Percentiles rank a stretch among this genome's conserved stretches.
Conservation (phyloP, 2,113 vertebrate genomes). For the Benitochromis conjunctus region DNA sequence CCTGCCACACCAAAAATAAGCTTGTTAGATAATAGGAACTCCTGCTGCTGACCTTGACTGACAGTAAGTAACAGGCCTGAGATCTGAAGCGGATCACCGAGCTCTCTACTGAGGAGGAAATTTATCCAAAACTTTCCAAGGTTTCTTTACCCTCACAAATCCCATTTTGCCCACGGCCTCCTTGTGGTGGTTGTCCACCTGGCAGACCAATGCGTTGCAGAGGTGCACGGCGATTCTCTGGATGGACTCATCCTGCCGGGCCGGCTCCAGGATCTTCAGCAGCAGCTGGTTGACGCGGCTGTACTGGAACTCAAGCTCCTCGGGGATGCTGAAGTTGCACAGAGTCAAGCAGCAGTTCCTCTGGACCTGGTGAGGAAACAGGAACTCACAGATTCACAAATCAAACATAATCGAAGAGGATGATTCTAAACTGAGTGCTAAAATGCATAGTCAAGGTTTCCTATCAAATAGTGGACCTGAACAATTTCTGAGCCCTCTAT, state of each 20-base stretch:
- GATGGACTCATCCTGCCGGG: constrained; percentile 94
- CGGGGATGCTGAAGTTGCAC: constrained; percentile 97
- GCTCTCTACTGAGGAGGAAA: neutral
- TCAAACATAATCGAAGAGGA: neutral
- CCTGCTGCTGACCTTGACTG: neutral
- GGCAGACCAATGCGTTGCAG: constrained; percentile 95
- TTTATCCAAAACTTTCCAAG: neutral
- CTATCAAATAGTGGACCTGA: neutral
- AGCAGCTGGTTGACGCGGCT: constrained; percentile 91
- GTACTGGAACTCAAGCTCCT: constrained; percentile 98
- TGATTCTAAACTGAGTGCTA: neutral
- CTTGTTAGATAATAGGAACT: neutral
- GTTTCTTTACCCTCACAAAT: constrained; percentile 85
- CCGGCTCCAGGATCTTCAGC: constrained; percentile 90
- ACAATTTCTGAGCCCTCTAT: neutral
- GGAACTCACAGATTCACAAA: neutral
- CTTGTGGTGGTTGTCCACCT: constrained; percentile 98
- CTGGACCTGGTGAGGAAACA: constrained; percentile 81
- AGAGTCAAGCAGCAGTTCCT: constrained; percentile 96
- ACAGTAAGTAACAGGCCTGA: neutral
- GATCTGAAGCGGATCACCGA: neutral
- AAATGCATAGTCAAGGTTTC: neutral
- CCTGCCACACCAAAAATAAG: neutral
- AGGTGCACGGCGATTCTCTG: constrained; percentile 97
- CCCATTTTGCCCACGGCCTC: constrained; percentile 99